Conservation (phyloP, 1,140 invertebrate species). For the Drosophila bipectinata region DNA sequence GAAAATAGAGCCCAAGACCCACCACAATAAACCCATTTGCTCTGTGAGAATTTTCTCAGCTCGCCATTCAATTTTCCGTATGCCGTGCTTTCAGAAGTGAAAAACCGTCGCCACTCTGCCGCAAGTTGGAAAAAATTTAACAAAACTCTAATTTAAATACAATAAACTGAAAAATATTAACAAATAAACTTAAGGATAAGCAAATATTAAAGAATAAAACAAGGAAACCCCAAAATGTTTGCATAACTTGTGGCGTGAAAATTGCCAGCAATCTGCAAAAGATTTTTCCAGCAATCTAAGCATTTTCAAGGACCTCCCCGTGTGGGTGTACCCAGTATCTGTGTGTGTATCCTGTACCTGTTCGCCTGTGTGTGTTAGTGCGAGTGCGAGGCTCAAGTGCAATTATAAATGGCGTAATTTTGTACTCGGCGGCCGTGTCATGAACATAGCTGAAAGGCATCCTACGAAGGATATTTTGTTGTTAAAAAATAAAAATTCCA, state of each 20-base stretch:
- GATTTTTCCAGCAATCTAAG: constrained; percentile 33
- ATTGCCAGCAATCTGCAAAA: constrained; percentile 25
- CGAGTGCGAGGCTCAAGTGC: constrained; percentile 56
- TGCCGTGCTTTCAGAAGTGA: constrained; percentile 63
- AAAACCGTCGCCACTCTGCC: constrained; percentile 40
- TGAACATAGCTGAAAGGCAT: constrained; percentile 56
- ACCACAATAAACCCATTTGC: constrained; percentile 52
- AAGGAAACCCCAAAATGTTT: constrained; percentile 8
- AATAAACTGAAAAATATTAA: constrained; percentile 7
- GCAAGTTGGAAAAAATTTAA: constrained; percentile 25
- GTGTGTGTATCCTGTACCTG: constrained; percentile 15
- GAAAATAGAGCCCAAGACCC: constrained; percentile 20
- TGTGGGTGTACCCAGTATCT: constrained; percentile 31
- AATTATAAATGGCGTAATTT: constrained; percentile 81
- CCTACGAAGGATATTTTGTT: constrained; percentile 15
- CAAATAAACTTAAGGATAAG: neutral
- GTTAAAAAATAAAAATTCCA: constrained; percentile 27
- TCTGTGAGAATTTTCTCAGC: constrained; percentile 57
- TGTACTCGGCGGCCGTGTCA: constrained; percentile 54
- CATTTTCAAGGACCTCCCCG: constrained; percentile 67
- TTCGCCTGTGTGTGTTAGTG: constrained; percentile 13
- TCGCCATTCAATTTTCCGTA: constrained; percentile 68
- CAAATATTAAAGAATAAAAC: constrained; percentile 7
- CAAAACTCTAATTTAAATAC: constrained; percentile 19
- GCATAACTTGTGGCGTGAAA: constrained; percentile 58